Conservation (phyloP, 2,888 invertebrate species). For the Papilio gigon region DNA sequence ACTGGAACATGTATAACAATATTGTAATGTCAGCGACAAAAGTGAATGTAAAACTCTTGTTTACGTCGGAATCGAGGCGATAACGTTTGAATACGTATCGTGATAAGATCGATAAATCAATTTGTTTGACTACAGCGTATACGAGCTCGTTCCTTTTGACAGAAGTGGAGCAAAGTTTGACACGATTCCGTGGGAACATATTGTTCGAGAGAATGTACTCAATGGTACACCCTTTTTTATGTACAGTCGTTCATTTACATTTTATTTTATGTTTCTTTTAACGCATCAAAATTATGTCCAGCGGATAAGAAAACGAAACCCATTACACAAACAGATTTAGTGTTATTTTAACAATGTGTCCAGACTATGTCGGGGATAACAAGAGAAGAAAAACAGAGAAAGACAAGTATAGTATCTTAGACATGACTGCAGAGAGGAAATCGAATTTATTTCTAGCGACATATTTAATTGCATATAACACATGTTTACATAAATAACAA, state of each 20-base stretch:
- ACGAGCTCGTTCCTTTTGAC: conserved; percentile 9
- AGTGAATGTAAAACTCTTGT: conserved; percentile 22
- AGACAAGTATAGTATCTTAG: too few relatives aligned
- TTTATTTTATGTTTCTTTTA: background rate
- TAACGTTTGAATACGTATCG: conserved; percentile 13
- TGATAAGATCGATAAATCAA: conserved; percentile 35
- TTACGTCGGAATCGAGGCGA: conserved; percentile 6
- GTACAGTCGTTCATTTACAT: background rate
- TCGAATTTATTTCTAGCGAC: too few relatives aligned
- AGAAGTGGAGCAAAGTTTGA: conserved; percentile 33
- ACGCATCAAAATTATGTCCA: background rate
- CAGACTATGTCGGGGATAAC: too few relatives aligned
- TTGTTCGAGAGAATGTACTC: background rate
- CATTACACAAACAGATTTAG: too few relatives aligned
- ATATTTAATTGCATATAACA: too few relatives aligned
- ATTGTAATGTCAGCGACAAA: conserved; percentile 1
- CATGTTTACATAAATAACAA: too few relatives aligned
- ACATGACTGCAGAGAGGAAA: too few relatives aligned
- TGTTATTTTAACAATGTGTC: too few relatives aligned
- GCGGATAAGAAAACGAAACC: too few relatives aligned
- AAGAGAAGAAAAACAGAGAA: too few relatives aligned
- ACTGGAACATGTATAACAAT: conserved; percentile 12
- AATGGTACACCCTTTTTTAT: background rate
- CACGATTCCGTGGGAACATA: conserved; percentile 34
- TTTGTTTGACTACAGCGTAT: background rate